Evolutionary conservation across 2,113 vertebrate genomes (phyloP).

Genomic region (Perognathus longimembris): DNA sequence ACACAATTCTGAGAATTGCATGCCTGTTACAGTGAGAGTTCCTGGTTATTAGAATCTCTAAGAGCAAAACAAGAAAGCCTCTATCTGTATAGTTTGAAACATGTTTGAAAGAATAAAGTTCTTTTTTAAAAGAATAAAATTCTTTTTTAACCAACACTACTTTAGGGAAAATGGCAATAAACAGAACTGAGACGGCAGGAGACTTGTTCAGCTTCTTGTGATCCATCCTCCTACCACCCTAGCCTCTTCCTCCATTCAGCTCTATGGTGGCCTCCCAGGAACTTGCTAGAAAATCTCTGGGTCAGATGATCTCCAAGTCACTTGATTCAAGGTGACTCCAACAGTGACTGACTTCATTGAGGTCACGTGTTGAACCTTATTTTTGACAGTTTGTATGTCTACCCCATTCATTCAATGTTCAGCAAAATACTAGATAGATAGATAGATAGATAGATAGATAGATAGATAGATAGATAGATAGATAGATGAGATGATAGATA

Average conservation of each 20-base stretch:
- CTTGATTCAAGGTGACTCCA: background rate
- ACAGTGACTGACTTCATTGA: background rate
- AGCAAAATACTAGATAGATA: background rate
- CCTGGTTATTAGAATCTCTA: background rate
- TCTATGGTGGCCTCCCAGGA: background rate
- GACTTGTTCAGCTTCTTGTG: background rate
- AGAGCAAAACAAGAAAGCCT: background rate
- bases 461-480: no score
- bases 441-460: no score
- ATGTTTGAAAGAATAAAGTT: background rate
- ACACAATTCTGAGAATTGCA: background rate
- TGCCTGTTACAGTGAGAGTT: background rate
- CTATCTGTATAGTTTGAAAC: background rate
- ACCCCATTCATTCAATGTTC: background rate
- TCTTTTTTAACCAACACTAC: background rate
- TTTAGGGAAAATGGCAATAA: background rate
- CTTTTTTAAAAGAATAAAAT: background rate
- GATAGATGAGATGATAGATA: no score
- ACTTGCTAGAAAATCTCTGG: background rate
- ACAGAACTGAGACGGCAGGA: background rate
- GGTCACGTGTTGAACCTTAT: background rate
- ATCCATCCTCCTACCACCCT: rapidly evolving
- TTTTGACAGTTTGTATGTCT: background rate
- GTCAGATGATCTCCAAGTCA: background rate
- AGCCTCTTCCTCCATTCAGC: background rate